Conservation (phyloP, 2,888 invertebrate species). For the Eupithecia insigniata region DNA sequence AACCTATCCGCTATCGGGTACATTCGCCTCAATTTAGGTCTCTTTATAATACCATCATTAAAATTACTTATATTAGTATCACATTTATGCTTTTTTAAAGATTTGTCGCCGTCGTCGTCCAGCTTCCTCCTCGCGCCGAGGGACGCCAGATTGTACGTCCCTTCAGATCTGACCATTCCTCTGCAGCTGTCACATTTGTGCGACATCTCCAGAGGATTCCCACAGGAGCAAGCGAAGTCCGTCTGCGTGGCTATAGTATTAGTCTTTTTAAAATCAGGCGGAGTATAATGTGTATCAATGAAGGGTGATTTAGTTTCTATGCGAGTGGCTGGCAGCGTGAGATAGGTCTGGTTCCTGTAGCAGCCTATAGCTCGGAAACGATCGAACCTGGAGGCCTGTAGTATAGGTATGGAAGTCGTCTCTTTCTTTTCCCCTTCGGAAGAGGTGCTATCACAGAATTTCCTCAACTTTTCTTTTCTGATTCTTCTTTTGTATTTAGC, state of each 20-base stretch:
- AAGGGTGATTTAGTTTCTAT: constrained; percentile 74
- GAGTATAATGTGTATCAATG: constrained; percentile 60
- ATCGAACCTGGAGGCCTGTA: constrained; percentile 79
- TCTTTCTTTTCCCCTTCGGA: constrained; percentile 76
- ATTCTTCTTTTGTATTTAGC: constrained; percentile 77
- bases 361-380: constrained; percentile 77
- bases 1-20: constrained; percentile 70
- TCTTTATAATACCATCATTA: constrained; percentile 63
- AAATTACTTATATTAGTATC: constrained; percentile 67
- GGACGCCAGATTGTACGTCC: constrained; percentile 67
- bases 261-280: constrained; percentile 67
- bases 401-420: constrained; percentile 78
- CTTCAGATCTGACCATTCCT: constrained; percentile 75
- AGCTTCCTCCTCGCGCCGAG: constrained; percentile 55
- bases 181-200: constrained; percentile 59
- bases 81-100: constrained; percentile 79
- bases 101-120: constrained; percentile 59
- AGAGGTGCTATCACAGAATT: constrained; percentile 74
- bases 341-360: constrained; percentile 77
- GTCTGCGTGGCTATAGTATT: constrained; percentile 75
- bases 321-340: constrained; percentile 73
- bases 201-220: constrained; percentile 54
- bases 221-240: constrained; percentile 71
- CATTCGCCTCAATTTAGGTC: constrained; percentile 73
- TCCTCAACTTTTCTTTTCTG: constrained; percentile 75